Base-by-base conservation (phyloP, 1,140 invertebrate species). In the Pachypsylla venusta region DNA sequence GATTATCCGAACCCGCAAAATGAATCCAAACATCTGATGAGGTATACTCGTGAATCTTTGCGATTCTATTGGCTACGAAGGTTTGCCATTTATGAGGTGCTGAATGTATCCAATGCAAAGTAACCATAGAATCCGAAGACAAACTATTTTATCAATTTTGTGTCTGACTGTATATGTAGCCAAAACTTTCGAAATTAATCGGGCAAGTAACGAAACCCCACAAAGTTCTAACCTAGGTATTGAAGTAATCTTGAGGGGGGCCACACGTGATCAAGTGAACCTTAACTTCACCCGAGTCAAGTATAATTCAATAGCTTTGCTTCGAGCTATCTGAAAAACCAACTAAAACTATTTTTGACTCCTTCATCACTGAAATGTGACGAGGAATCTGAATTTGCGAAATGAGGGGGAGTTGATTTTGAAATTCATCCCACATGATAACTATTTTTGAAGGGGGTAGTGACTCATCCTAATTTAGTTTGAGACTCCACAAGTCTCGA, bases 251-350 rank as follows among this genome's bases (percentile, higher is more conserved):
- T 60, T 57, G 3, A 60, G 25, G 16, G 59, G 59, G 7, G 35
- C 25, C 26, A 60, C 59, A 10, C 59, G 28, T 2, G 59, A 56
- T 2, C 4, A 58, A 56, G 20, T 56, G 13, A 25, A 56, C 30
- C 2, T 20, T 2, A 10, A 48, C 24, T 13, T 57, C 13, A 2
- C 10, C 20, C 5, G 20, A 2, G 5, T 4, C 42, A 55, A 73
- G 58, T 10, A 35, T 39, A 2, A 57, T 39, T 25, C 26, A 12
- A 57, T 70, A 70, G 2, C 63, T 65, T 27, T 55, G 58, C 25
- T 60, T 55, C 14, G 63, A 64, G 22, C 66, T 66, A 61, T 70
- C 68, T n/a, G 58, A 62, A 58, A 69, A 71, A 25, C 65, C 67
- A 59, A 67, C 67, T 7, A 70, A 7, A 63, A 69, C 22, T 13